Percentiles rank a stretch among this genome's conserved stretches.
Evolutionary conservation across 2,888 invertebrate genomes (phyloP).

Genomic region (Hyposoter dolosus): DNA sequence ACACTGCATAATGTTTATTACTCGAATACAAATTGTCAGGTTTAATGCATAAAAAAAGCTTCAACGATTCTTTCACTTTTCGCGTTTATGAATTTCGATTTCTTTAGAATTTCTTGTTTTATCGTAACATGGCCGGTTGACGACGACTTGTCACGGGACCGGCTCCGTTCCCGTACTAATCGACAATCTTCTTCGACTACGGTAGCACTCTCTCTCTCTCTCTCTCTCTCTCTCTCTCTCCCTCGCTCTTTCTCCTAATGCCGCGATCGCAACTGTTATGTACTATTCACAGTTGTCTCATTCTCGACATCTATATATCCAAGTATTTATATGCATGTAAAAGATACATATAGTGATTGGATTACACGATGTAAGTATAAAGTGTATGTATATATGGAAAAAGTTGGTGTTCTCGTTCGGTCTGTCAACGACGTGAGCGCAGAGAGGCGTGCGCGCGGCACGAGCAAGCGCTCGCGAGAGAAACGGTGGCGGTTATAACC

Average conservation of each 20-base stretch:
- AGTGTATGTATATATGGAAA: conserved; percentile 1
- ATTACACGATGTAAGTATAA: conserved; percentile 32
- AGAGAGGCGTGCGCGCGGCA: conserved; percentile 38
- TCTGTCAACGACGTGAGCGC: conserved; percentile 59
- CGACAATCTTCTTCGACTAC: conserved; percentile 63
- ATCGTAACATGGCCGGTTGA: conserved; percentile 23
- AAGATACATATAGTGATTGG: not conserved
- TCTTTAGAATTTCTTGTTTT: not conserved
- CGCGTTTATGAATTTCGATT: not conserved
- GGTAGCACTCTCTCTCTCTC: conserved; percentile 54
- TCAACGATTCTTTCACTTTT: not conserved
- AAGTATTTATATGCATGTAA: conserved; percentile 1
- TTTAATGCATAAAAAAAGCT: not conserved
- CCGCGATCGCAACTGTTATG: conserved; percentile 55
- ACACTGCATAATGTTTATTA: not conserved
- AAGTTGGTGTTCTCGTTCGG: conserved; percentile 47
- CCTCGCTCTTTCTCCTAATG: conserved; percentile 30
- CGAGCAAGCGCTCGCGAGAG: conserved; percentile 19
- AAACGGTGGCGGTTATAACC: conserved; percentile 48
- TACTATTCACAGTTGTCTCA: conserved; percentile 15
- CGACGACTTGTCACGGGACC: conserved; percentile 64
- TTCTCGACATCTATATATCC: not conserved
- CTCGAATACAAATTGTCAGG: not conserved
- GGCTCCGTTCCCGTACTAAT: conserved; percentile 58
- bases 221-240: conserved; percentile 54